A percentile compares a stretch with the other conserved stretches of the same genome.
phyloP scores from a whole-genome alignment of 1,140 invertebrate species.

The Bursaphelenchus mucronatus region DNA sequence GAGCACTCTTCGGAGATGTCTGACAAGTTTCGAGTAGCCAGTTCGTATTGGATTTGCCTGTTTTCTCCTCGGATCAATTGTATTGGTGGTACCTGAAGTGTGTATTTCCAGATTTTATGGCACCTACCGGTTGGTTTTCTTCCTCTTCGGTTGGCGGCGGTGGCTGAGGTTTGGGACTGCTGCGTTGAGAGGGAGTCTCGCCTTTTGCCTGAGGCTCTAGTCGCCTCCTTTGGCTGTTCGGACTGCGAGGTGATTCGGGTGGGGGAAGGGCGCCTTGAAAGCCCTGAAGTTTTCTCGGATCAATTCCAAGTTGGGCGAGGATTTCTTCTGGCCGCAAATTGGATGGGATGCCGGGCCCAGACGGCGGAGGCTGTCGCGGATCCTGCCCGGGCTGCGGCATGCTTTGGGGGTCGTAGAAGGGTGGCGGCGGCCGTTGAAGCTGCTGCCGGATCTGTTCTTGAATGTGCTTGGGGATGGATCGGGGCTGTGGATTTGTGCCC shows the following conservation, averaged over 20 bases:
- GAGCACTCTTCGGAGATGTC: constrained; percentile 52
- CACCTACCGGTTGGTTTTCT: not conserved
- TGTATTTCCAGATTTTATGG: not conserved
- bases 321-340: constrained; percentile 9
- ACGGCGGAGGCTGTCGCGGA: constrained; percentile 3
- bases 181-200: constrained; percentile 42
- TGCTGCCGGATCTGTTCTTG: constrained; percentile 18
- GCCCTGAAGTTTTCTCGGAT: constrained; percentile 8
- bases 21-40: constrained; percentile 43
- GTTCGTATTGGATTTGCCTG: constrained; percentile 40
- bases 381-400: constrained; percentile 7
- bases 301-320: not conserved
- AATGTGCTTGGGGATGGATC: constrained; percentile 14
- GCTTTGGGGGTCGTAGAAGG: constrained; percentile 16
- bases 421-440: constrained; percentile 9
- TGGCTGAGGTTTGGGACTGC: not conserved
- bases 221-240: constrained; percentile 23
- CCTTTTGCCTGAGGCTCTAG: constrained; percentile 52
- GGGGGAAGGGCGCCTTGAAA: constrained; percentile 21
- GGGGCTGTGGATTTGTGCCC: not conserved
- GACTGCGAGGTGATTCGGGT: constrained; percentile 12
- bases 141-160: constrained; percentile 6
- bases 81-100: constrained; percentile 39
- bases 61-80: constrained; percentile 54
- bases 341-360: not conserved